Base-by-base conservation (phyloP, 2,113 vertebrate genomes). In the Zosterops lateralis region DNA sequence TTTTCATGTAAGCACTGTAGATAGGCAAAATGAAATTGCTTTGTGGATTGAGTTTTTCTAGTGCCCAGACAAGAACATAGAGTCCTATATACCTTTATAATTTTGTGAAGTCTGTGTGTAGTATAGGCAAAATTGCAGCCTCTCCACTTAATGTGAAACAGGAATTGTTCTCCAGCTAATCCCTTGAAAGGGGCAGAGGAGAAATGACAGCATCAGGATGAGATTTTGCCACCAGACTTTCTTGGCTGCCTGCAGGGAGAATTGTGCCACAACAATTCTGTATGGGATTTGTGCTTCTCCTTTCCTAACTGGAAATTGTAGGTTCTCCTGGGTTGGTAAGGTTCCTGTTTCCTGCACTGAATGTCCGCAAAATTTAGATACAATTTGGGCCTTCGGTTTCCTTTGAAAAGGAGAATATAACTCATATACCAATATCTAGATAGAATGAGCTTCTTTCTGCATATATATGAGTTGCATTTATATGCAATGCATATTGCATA, bases 21-120 rank as follows among this genome's bases (percentile, higher is more conserved):
- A 64, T n/a, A 84, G 29, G 14, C 25, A 90, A 93, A 90, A 90
- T 72, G 12, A 92, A 88, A 83, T 68, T 71, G 1, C 29, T 72
- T 75, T 90, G 56, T 70, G 38, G 32, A 62, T 42, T 61, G 38
- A 74, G 8, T 42, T 58, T 94, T 94, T 93, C 64, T 85, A 92
- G 44, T 5, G 34, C 42, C 34, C 42, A 88, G 76, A 64, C 29
- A 86, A 84, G 76, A 84, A 77, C 25, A 50, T 29, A 54, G 19
- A 34, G 60, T 88, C 48, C 62, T 80, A 13, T 57, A 44, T 12
- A 34, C 42, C 84, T 93, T 90, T 81, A 92, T 62, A 17, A 44
- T 80, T 90, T 92, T 92, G 60, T 54, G 29, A 80, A 74, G 32
- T 71, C 47, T 54, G 8, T 34, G 42, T 93, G 76, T 92, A 89